These are phyloP conservation scores for Valencia hispanica DNA, from an alignment of 2,797 vertebrate genomes.

Conservation along the genomic window DNA sequence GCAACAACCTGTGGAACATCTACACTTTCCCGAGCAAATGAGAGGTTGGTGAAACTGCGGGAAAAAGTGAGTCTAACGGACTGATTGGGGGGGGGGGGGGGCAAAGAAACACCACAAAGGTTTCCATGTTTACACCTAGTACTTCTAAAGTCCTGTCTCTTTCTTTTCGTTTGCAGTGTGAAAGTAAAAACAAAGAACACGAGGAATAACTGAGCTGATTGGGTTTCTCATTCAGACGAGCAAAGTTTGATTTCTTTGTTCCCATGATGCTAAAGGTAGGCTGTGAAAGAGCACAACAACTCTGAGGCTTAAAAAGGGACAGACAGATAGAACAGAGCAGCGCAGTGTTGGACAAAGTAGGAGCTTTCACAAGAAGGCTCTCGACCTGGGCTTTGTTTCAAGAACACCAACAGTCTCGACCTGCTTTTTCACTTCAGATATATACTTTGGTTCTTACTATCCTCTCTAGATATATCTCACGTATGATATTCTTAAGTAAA, in stretches of 20 bases:
- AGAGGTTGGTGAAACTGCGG: background rate
- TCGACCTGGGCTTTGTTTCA: slow-evolving; percentile 61
- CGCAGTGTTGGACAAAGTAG: slow-evolving; percentile 61
- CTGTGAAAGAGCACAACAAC: slow-evolving; percentile 73
- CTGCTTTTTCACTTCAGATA: slow-evolving; percentile 60
- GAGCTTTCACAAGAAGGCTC: slow-evolving; percentile 44
- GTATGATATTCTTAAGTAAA: background rate
- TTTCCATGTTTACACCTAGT: slow-evolving; percentile 56
- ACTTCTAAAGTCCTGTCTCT: slow-evolving; percentile 37
- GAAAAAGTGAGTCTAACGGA: slow-evolving; percentile 34
- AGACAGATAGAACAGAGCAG: slow-evolving; percentile 52
- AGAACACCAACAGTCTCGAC: slow-evolving; percentile 54
- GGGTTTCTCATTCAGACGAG: slow-evolving; percentile 76
- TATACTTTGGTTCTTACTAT: too few relatives aligned
- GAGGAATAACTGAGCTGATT: slow-evolving; percentile 73
- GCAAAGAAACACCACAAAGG: slow-evolving; percentile 27
- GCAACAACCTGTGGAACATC: background rate
- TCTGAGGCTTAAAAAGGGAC: slow-evolving; percentile 63
- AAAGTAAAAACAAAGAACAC: too few relatives aligned
- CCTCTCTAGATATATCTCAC: too few relatives aligned
- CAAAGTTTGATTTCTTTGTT: slow-evolving; percentile 77
- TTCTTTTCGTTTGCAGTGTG: too few relatives aligned
- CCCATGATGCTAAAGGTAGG: slow-evolving; percentile 47
- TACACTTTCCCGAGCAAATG: background rate
- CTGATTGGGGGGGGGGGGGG: background rate